Evolutionary conservation across 2,888 invertebrate genomes (phyloP).

Genomic region (Protodeltote pygarga): DNA sequence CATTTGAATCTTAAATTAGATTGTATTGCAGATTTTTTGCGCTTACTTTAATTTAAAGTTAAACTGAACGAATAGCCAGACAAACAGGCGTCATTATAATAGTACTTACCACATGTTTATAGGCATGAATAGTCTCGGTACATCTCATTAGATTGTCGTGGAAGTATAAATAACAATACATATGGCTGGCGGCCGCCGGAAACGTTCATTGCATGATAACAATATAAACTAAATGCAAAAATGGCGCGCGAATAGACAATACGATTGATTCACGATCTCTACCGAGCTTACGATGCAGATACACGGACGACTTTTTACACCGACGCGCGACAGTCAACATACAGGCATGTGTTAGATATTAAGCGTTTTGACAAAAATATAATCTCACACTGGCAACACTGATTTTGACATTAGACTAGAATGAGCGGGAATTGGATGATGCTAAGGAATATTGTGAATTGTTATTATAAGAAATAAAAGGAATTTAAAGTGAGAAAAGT

Average conservation of each 20-base stretch:
- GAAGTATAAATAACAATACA: slow-evolving; percentile 25
- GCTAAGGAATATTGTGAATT: too few species aligned
- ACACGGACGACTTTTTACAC: too few species aligned
- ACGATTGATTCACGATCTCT: slow-evolving; percentile 7
- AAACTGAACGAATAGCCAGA: slow-evolving; percentile 24
- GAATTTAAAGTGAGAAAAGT: too few species aligned
- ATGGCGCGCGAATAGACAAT: slow-evolving; percentile 1
- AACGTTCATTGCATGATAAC: slow-evolving; percentile 18
- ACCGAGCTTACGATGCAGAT: too few species aligned
- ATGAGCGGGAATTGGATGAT: too few species aligned
- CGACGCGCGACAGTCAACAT: too few species aligned
- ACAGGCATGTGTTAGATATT: too few species aligned
- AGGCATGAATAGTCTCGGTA: slow-evolving; percentile 17
- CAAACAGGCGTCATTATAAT: slow-evolving; percentile 15
- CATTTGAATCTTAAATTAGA: too few species aligned
- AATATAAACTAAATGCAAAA: slow-evolving; percentile 27
- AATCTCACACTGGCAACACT: too few species aligned
- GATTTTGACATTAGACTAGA: too few species aligned
- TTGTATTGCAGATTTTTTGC: background rate
- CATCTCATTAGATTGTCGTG: slow-evolving; percentile 12
- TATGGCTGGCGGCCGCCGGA: slow-evolving; percentile 29
- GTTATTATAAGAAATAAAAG: too few species aligned
- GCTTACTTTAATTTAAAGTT: background rate
- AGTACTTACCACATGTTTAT: slow-evolving; percentile 16
- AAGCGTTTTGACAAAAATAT: too few species aligned